phyloP scores from a whole-genome alignment of 2,888 invertebrate genomes.

The Caenorhabditis sp. region DNA sequence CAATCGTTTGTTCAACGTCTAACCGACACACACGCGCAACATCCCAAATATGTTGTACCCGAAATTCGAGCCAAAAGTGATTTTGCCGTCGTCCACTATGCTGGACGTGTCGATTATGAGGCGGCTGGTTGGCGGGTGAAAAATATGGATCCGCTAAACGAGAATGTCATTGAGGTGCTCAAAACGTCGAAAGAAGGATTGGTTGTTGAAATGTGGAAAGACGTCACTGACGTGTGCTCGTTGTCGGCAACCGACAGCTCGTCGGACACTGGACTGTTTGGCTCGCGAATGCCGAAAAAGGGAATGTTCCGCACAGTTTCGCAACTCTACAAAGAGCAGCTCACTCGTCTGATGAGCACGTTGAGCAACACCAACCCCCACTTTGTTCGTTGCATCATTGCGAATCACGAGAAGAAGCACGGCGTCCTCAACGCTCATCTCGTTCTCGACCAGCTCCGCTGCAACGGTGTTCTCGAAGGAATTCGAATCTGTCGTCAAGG shows the following conservation, averaged over 20 bases:
- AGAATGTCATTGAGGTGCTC: conserved; percentile 93
- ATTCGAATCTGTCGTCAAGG: conserved; percentile 99
- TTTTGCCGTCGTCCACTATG: conserved; percentile 80
- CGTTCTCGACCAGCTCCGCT: conserved; percentile 95
- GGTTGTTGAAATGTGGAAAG: conserved; percentile 97
- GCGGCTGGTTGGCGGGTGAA: conserved; percentile 98
- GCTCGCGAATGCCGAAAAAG: conserved; percentile 79
- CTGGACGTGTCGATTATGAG: conserved; percentile 86
- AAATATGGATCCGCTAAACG: conserved; percentile 99
- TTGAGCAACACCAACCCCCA: conserved; percentile 95
- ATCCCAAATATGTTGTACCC: conserved; percentile 87
- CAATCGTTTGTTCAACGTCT: conserved; percentile 97
- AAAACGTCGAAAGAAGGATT: conserved; percentile 93
- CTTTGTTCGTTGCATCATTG: conserved; percentile 99
- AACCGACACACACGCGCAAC: conserved; percentile 88
- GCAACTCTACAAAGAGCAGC: conserved; percentile 97
- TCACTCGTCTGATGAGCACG: conserved; percentile 87
- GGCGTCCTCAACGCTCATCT: conserved; percentile 97
- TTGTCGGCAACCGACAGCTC: conserved; percentile 42
- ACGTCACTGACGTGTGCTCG: conserved; percentile 73
- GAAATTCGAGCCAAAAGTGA: conserved; percentile 78
- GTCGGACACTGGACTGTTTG: conserved; percentile 83
- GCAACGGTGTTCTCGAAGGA: conserved; percentile 98
- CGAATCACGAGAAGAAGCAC: conserved; percentile 95
- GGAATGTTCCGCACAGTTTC: conserved; percentile 95